Base-by-base conservation (phyloP, 1,140 invertebrate genomes). In the Campoletis sonorensis region DNA sequence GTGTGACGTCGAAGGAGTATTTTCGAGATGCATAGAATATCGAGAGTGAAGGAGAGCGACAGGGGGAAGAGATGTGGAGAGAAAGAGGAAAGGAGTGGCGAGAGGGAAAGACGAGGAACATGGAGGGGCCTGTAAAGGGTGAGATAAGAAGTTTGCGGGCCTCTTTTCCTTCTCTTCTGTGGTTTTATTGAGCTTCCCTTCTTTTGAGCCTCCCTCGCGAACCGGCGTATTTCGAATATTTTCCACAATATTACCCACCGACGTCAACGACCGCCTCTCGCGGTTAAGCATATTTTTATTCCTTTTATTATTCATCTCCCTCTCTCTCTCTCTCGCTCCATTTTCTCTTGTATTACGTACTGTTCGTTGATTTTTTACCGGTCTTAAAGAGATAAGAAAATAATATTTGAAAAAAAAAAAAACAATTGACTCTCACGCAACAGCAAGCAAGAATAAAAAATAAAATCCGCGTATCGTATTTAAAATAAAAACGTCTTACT, bases 181-280 rank as follows among this genome's bases (percentile, higher is more conserved):
- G 15, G 51, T 15, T 77, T 37, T 23, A 37, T 78, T 33, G 58
- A 15, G 21, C 58, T 37, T n/a, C 23, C 26, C n/a, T 75, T 58
- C 30, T 30, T 10, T 26, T 33, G 37, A 15, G 15, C 15, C 15
- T 18, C 67, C 15, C 15, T 27, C 51, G 11, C 27, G 8, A 37
- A 54, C 58, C 33, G 33, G 18, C n/a, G 23, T 64, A 78, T 78
- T 64, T 78, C 61, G 76, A 78, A 78, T 78, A 78, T 78, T 78
- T 78, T 78, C 76, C 58, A 67, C 58, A 61, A 78, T 78, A 78
- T 78, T 78, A 78, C 76, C 76, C 76, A 78, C 76, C 18, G 61
- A 40, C 76, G 33, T 78, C 58, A 70, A 33, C 67, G 18, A 70
- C 30, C 30, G 27, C 30, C 13, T 18, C 33, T 40, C 45, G 76